Evolutionary conservation across 1,140 invertebrate species (phyloP).

Genomic region (Tetramorium simillimum): DNA sequence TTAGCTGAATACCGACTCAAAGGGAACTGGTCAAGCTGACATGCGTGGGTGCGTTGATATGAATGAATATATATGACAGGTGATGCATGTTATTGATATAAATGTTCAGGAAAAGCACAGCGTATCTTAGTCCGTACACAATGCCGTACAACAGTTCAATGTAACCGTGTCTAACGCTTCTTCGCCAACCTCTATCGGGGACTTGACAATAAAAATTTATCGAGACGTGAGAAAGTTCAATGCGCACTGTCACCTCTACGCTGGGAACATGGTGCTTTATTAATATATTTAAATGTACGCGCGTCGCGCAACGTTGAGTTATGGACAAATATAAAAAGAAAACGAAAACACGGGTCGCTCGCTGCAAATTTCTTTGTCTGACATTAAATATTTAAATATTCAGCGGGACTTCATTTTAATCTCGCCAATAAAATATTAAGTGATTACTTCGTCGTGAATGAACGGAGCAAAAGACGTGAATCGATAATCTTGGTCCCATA

Average conservation of each 20-base stretch:
- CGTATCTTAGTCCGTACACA: not conserved
- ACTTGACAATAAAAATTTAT: not conserved
- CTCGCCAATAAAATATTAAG: not conserved
- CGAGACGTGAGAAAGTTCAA: not conserved
- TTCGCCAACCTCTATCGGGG: not conserved
- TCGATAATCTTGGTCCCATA: not conserved
- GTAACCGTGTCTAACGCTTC: not conserved
- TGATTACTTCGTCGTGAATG: constrained; percentile 12
- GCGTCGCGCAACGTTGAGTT: not conserved
- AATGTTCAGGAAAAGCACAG: constrained; percentile 4
- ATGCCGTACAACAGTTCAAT: not conserved
- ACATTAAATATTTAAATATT: not conserved
- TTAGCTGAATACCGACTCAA: not conserved
- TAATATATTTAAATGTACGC: not conserved
- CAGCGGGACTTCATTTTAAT: not conserved
- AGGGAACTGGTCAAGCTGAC: constrained; percentile 1
- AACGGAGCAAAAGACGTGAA: not conserved
- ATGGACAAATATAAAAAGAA: not conserved
- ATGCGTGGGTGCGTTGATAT: not conserved
- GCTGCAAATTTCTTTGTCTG: not conserved
- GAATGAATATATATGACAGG: constrained; percentile 7
- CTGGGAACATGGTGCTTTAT: not conserved
- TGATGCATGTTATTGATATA: constrained; percentile 19
- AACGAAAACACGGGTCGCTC: not conserved
- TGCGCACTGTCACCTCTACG: not conserved